phyloP scores from a whole-genome alignment of 1,140 invertebrate genomes.

The Metopolophium dirhodum region DNA sequence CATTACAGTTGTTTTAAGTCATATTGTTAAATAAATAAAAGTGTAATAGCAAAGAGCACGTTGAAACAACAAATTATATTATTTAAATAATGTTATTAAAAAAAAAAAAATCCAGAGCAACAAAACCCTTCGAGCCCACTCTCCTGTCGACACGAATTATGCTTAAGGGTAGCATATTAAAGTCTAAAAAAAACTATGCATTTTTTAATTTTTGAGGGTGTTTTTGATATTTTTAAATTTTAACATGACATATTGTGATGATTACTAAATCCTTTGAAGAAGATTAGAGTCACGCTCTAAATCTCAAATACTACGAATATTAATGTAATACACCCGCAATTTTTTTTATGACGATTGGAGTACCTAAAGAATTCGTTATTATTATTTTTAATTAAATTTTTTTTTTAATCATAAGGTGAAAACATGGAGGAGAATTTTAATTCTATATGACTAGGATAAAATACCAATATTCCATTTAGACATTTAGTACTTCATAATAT shows the following conservation, averaged over 20 bases:
- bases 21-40: not conserved
- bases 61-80: not conserved
- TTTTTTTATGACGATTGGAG: not conserved
- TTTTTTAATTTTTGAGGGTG: not conserved
- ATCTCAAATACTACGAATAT: not conserved
- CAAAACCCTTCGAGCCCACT: not conserved
- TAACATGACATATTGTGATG: not conserved
- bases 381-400: not conserved
- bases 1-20: not conserved
- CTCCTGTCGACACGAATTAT: not conserved
- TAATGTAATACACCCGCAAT: not conserved
- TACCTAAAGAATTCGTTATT: not conserved
- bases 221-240: not conserved
- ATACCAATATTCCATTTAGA: not conserved
- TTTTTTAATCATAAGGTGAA: not conserved
- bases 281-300: not conserved
- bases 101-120: not conserved
- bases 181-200: not conserved
- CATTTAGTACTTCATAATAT: not conserved
- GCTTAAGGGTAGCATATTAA: not conserved
- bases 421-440: not conserved
- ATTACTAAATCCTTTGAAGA: not conserved
- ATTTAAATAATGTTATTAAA: constrained; percentile 1
- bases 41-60: not conserved
- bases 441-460: not conserved